Evolutionary conservation across 2,113 vertebrate species (phyloP), one percentile per base, ranked within the genome.

Genomic region (Microcebus tavaratra): DNA sequence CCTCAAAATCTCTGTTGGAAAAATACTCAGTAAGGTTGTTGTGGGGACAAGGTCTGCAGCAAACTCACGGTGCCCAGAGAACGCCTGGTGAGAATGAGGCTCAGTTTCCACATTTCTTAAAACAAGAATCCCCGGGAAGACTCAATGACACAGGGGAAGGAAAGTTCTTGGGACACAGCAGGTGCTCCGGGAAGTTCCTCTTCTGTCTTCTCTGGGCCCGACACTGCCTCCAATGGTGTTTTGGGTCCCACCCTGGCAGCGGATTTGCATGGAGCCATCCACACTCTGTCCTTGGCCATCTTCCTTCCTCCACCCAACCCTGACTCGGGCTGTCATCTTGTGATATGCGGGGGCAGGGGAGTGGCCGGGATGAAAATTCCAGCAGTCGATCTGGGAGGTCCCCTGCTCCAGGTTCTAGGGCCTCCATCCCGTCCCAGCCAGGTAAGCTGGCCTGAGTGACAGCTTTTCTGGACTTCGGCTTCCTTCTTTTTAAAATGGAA

Each of bases 211-310:
- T 36, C 11, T 31, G 53, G 23, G 6, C 34, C 73, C 13, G 17
- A 15, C 50, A 8, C 79, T 17, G 27, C 53, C 50, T 55, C 4
- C 31, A 53, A 3, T 42, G 67, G 48, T 20, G 15, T 67, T 85
- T 36, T 67, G 21, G 63, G 42, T 23, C 59, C 34, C 5, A 3
- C 29, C 13, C 2, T 23, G 70, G 68, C 1, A 4, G 27, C 6
- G 7, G 34, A 11, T 27, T 25, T 25, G 39, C 34, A 5, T 21
- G 0, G 15, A 45, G 8, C 6, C 50, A 17, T 9, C 70, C 34
- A 1, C 8, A 4, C 11, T 4, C 13, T 39, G 29, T 70, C 2
- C 17, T 25, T 36, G 6, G 45, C 12, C 15, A 0, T 21, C 76
- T 79, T 18, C 36, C 9, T 12, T 20, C 14, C 17, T 20, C 14